Conservation (phyloP, 2,797 vertebrate genomes). For the Phrynocephalus vlangalii region DNA sequence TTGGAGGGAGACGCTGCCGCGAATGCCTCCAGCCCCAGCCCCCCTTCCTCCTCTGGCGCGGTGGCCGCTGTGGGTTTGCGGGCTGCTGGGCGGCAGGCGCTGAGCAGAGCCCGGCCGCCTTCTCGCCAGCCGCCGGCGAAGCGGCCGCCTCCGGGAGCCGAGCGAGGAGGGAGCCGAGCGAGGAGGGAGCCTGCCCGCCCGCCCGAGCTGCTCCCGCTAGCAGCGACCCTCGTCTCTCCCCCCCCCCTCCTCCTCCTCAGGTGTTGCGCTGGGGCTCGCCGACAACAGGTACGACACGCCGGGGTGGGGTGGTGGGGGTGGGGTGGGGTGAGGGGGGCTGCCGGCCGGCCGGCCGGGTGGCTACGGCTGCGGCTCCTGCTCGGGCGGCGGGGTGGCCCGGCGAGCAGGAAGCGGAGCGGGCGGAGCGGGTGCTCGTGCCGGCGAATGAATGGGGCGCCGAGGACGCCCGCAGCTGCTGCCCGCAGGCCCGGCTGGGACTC, state of each 20-base stretch:
- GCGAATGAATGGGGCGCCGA: constrained; percentile 34
- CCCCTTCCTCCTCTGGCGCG: not conserved
- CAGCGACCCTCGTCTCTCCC: not conserved
- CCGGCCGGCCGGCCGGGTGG: not conserved
- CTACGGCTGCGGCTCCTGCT: not conserved
- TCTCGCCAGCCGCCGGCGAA: not conserved
- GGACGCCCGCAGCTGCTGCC: constrained; percentile 18
- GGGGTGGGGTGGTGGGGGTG: not conserved
- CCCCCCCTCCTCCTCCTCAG: constrained; percentile 13
- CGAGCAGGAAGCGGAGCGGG: not conserved
- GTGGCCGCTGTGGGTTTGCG: not conserved
- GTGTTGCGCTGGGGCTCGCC: constrained; percentile 32
- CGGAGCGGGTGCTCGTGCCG: constrained; percentile 1
- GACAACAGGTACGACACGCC: constrained; percentile 31
- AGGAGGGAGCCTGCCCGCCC: not conserved
- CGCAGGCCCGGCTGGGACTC: constrained; percentile 34
- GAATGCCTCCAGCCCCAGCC: not conserved
- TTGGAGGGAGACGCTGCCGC: constrained; percentile 20
- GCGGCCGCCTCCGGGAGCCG: not conserved
- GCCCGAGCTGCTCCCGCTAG: not conserved
- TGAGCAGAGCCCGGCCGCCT: not conserved
- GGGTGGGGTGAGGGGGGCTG: not conserved
- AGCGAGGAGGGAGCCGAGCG: not conserved
- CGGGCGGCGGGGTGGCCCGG: constrained; percentile 19
- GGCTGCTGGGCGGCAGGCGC: not conserved